A percentile compares a stretch with the other conserved stretches of the same genome.
phyloP scores from a whole-genome alignment of 2,113 vertebrate genomes.

The Lathamus discolor region DNA sequence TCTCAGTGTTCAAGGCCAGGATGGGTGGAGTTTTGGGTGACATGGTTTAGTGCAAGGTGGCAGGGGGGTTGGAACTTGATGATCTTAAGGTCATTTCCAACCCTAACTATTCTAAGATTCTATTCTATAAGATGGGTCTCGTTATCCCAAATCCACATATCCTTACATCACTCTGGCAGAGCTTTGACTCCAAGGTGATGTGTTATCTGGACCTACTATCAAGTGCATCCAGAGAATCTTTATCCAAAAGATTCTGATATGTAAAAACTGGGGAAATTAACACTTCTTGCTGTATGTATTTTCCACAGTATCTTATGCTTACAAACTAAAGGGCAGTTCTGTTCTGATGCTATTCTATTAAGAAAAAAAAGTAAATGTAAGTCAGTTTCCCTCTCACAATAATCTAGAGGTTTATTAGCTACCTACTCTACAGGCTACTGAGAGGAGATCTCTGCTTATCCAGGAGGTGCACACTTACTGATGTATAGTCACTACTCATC shows the following conservation, averaged over 20 bases:
- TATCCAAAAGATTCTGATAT: neutral
- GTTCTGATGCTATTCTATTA: neutral
- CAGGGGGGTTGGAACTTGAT: too few species aligned
- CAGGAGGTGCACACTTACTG: constrained; percentile 70
- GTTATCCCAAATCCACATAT: neutral
- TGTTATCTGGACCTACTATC: neutral
- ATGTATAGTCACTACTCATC: constrained; percentile 75
- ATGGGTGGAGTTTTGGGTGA: too few species aligned
- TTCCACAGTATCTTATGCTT: neutral
- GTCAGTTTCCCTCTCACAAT: neutral
- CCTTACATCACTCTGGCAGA: neutral
- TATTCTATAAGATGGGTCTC: neutral
- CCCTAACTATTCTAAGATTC: too few species aligned
- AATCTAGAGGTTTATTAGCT: neutral
- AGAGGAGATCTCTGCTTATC: neutral
- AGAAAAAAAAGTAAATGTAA: neutral
- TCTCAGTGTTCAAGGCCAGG: too few species aligned
- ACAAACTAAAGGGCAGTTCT: neutral
- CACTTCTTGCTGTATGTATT: neutral
- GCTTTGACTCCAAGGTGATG: neutral
- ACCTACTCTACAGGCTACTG: neutral
- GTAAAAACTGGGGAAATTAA: neutral
- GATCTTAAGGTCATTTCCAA: too few species aligned
- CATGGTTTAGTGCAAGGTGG: too few species aligned
- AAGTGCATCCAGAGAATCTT: neutral